These are phyloP conservation scores for Acanthosepion pharaonis DNA, from an alignment of 2,888 invertebrate species.

Conservation along the genomic window DNA sequence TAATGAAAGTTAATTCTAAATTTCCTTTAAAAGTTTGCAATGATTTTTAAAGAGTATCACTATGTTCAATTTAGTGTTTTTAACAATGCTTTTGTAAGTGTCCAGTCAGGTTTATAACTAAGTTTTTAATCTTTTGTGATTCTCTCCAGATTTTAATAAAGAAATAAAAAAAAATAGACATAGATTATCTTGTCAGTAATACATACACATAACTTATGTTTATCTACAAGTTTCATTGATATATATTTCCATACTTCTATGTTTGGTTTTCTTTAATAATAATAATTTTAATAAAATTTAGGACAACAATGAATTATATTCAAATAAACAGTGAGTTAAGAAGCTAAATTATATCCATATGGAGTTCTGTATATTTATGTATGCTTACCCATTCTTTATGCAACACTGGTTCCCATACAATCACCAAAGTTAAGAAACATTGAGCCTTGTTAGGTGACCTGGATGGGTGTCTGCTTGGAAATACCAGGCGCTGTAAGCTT, in stretches of 20 bases:
- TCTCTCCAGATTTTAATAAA: neutral
- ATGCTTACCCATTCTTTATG: neutral
- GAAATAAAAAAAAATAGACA: neutral
- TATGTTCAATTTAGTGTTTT: neutral
- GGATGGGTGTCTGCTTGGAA: too few species aligned
- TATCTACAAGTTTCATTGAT: neutral
- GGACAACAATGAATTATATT: neutral
- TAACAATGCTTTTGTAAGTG: neutral
- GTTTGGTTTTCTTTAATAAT: neutral
- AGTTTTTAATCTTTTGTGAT: neutral
- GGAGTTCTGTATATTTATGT: neutral
- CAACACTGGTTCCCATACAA: too few species aligned
- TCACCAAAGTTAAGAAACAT: too few species aligned
- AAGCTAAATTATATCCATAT: neutral
- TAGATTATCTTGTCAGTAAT: neutral
- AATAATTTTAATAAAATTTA: too few species aligned
- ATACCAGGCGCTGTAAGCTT: too few species aligned
- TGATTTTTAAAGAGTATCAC: neutral
- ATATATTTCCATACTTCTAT: neutral
- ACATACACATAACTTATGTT: neutral
- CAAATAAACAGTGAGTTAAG: neutral
- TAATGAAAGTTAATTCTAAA: neutral
- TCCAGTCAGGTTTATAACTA: neutral
- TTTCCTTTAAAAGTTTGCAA: neutral
- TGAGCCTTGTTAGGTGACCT: too few species aligned